A percentile compares a stretch with the other conserved stretches of the same genome.
These are phyloP conservation scores for Smittia aterrima DNA, from an alignment of 2,888 invertebrate genomes.

Conservation along the genomic window DNA sequence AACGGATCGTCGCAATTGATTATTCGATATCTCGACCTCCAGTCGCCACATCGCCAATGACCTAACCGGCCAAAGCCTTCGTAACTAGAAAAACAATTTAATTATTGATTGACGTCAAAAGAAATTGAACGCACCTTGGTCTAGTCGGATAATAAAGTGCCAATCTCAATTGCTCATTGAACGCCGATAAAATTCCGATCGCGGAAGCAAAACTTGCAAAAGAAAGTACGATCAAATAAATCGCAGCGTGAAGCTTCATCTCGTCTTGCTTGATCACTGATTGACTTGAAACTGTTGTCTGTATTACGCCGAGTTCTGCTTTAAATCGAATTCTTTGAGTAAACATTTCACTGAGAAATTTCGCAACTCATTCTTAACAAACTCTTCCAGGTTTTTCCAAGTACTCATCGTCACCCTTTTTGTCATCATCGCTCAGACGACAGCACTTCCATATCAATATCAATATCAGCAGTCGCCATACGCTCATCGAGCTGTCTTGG, in stretches of 20 bases:
- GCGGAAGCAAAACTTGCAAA: too few species aligned
- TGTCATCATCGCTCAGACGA: slow-evolving; percentile 2
- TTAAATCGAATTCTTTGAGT: too few species aligned
- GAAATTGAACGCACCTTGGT: too few species aligned
- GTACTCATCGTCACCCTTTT: neutral
- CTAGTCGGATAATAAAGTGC: too few species aligned
- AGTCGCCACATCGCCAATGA: neutral
- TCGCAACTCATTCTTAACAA: neutral
- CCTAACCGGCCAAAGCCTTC: neutral
- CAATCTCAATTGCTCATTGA: too few species aligned
- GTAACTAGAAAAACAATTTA: neutral
- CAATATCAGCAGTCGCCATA: slow-evolving; percentile 3
- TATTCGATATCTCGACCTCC: neutral
- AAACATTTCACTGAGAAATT: neutral
- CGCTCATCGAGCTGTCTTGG: slow-evolving; percentile 59
- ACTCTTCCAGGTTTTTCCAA: neutral
- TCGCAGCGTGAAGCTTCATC: too few species aligned
- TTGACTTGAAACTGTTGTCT: too few species aligned
- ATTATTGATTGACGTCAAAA: neutral
- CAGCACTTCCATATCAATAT: neutral
- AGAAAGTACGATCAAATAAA: too few species aligned
- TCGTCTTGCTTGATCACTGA: too few species aligned
- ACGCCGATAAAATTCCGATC: too few species aligned
- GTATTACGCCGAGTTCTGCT: too few species aligned
- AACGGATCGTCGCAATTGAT: neutral